Evolutionary conservation across 2,888 invertebrate species (phyloP).

Genomic region (Dioctria rufipes): DNA sequence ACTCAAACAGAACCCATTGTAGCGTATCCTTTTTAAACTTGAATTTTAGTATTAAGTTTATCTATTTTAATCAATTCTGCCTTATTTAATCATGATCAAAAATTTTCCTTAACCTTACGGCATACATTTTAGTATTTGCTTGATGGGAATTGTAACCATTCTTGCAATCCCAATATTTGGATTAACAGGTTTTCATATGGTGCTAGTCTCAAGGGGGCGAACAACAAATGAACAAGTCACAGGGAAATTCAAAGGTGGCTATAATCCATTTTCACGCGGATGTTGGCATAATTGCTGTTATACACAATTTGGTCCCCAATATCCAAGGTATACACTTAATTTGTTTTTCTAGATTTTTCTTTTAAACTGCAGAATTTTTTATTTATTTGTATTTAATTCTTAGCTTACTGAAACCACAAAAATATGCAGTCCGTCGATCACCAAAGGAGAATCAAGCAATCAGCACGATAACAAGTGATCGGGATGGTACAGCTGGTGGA

Average conservation of each 20-base stretch:
- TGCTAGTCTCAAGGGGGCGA: slow-evolving; percentile 94
- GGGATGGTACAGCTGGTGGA: slow-evolving; percentile 73
- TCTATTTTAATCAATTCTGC: slow-evolving; percentile 32
- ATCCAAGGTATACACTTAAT: slow-evolving; percentile 85
- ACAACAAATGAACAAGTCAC: slow-evolving; percentile 99
- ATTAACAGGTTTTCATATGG: slow-evolving; percentile 97
- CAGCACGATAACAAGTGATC: slow-evolving; percentile 71
- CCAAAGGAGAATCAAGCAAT: slow-evolving; percentile 72
- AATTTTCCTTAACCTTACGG: slow-evolving; percentile 60
- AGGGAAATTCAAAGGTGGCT: slow-evolving; percentile 98
- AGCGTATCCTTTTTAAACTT: slow-evolving; percentile 82
- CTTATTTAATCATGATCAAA: slow-evolving; percentile 1
- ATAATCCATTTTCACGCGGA: slow-evolving; percentile 97
- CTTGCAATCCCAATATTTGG: slow-evolving; percentile 98
- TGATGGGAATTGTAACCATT: slow-evolving; percentile 92
- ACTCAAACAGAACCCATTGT: slow-evolving; percentile 86
- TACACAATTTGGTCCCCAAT: slow-evolving; percentile 96
- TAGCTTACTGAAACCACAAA: slow-evolving; percentile 79
- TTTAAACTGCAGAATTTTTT: slow-evolving; percentile 36
- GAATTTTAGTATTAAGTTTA: slow-evolving; percentile 17
- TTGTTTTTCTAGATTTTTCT: slow-evolving; percentile 59
- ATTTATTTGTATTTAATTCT: slow-evolving; percentile 39
- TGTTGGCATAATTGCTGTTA: slow-evolving; percentile 97
- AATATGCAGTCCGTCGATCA: slow-evolving; percentile 77
- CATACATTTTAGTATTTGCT: slow-evolving; percentile 80